Evolutionary conservation across 2,888 invertebrate genomes (phyloP).

Genomic region (Colostygia pectinataria): DNA sequence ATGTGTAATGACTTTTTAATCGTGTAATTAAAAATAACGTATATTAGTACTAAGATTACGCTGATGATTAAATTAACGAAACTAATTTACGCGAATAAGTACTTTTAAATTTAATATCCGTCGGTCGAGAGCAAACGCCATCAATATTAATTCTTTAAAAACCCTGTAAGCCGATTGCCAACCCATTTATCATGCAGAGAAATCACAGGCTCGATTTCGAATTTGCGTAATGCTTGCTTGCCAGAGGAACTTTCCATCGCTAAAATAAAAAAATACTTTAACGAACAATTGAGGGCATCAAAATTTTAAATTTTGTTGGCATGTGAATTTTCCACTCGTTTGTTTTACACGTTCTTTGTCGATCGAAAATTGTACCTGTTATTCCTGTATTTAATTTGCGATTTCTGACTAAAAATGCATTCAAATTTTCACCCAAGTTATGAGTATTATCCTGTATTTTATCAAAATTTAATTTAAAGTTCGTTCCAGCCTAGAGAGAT

Average conservation of each 20-base stretch:
- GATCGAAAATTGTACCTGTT: too few species aligned
- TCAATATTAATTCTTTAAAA: conserved; percentile 21
- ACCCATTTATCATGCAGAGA: conserved; percentile 32
- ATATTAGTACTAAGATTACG: too few species aligned
- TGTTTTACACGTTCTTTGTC: too few species aligned
- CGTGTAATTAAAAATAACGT: too few species aligned
- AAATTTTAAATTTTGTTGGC: conserved; percentile 10
- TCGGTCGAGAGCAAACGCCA: conserved; percentile 12
- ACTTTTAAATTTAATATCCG: neutral
- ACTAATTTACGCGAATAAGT: neutral
- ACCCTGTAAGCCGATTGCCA: conserved; percentile 27
- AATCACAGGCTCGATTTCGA: conserved; percentile 34
- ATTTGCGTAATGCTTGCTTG: conserved; percentile 47
- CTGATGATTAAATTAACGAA: too few species aligned
- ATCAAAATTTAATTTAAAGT: too few species aligned
- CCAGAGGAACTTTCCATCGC: conserved; percentile 34
- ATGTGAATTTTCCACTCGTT: conserved; percentile 1
- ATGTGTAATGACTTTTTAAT: too few species aligned
- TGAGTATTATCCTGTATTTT: too few species aligned
- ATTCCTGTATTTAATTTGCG: too few species aligned
- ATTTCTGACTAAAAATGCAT: too few species aligned
- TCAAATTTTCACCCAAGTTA: too few species aligned
- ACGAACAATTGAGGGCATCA: conserved; percentile 6
- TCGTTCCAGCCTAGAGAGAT: too few species aligned
- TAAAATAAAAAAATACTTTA: conserved; percentile 14